Conservation (phyloP, 2,797 vertebrate genomes). For the Alfaro cultratus region DNA sequence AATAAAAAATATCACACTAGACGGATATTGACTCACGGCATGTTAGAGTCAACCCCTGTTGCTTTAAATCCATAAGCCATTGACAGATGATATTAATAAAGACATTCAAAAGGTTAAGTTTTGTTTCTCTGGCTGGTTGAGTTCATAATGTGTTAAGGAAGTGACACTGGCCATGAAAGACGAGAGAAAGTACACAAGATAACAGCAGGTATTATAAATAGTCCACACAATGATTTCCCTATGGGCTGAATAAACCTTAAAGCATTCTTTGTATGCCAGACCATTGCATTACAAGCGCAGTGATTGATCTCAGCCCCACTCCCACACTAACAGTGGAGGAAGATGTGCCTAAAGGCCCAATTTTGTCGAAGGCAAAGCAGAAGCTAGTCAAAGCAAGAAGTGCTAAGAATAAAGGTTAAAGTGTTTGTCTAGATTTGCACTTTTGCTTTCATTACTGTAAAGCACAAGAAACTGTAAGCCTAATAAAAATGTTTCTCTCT, state of each 20-base stretch:
- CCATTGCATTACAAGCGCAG: constrained; percentile 63
- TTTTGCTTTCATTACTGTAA: constrained; percentile 5
- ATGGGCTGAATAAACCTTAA: constrained; percentile 60
- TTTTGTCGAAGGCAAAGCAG: constrained; percentile 49
- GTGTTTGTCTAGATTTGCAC: constrained; percentile 1
- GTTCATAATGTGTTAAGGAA: constrained; percentile 28
- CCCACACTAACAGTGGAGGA: constrained; percentile 68
- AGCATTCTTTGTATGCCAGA: constrained; percentile 71
- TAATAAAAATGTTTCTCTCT: constrained; percentile 11
- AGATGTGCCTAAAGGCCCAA: constrained; percentile 62
- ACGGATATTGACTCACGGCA: constrained; percentile 56
- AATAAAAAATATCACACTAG: constrained; percentile 56
- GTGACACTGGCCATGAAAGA: constrained; percentile 22
- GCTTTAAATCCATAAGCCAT: constrained; percentile 30
- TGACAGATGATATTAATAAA: constrained; percentile 57
- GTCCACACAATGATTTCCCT: constrained; percentile 70
- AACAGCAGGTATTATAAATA: constrained; percentile 58
- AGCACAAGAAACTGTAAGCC: constrained; percentile 9
- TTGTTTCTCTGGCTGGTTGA: constrained; percentile 30
- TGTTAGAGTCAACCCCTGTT: constrained; percentile 21
- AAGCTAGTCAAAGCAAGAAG: constrained; percentile 26
- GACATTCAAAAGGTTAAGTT: constrained; percentile 42
- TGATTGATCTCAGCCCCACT: constrained; percentile 71
- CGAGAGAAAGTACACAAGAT: constrained; percentile 33
- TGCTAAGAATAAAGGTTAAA: constrained; percentile 12